Percentiles rank a stretch among this genome's conserved stretches.
Conservation (phyloP, 2,888 invertebrate species). For the Octodonta nipae region DNA sequence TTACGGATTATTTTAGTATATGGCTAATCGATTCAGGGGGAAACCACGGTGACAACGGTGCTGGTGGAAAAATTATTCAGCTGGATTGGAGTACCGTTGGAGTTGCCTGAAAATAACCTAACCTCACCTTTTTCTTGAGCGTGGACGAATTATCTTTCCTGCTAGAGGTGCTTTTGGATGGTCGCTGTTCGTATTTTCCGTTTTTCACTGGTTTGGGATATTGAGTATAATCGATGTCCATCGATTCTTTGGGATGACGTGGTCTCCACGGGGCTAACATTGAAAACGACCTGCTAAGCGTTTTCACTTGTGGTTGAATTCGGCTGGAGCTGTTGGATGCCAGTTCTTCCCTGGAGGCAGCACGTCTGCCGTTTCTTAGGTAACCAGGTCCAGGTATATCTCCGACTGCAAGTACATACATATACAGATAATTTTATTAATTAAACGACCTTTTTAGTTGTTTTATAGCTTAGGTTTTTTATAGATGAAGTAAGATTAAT, state of each 20-base stretch:
- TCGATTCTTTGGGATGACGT: constrained; percentile 54
- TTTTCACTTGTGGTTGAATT: constrained; percentile 50
- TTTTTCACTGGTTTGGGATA: constrained; percentile 37
- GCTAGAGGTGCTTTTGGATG: constrained; percentile 25
- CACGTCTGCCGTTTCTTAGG: constrained; percentile 41
- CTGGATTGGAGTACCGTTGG: no score
- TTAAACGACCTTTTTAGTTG: no score
- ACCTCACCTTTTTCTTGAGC: constrained; percentile 26
- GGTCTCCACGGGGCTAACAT: constrained; percentile 78
- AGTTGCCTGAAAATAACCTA: no score
- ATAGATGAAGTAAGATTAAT: no score
- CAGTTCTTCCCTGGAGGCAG: constrained; percentile 62
- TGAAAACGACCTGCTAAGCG: constrained; percentile 66
- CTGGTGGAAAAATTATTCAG: no score
- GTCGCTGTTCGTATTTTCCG: constrained; percentile 33
- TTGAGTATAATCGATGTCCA: constrained; percentile 69
- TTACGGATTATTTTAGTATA: no score
- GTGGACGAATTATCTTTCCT: constrained; percentile 31
- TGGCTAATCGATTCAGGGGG: no score
- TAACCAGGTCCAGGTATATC: constrained; percentile 65
- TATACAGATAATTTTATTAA: no score
- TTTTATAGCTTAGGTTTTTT: no score
- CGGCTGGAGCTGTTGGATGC: constrained; percentile 50
- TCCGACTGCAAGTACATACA: constrained; percentile 45
- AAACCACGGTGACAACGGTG: no score